Conservation (phyloP, 2,888 invertebrate species). For the Oscheius myriophilus region DNA sequence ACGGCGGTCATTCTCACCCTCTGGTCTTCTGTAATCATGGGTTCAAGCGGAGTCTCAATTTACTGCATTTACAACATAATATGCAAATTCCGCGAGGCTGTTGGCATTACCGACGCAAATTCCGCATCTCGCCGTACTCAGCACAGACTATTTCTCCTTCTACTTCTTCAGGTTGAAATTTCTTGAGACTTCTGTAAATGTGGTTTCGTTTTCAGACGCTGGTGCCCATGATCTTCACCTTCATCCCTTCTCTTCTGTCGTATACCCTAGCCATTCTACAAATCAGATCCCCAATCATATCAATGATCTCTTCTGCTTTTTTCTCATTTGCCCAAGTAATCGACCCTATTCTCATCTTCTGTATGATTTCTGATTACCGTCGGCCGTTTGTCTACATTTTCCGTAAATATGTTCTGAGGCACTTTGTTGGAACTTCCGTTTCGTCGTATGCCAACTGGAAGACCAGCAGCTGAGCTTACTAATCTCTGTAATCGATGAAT, state of each 20-base stretch:
- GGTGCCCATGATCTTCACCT: neutral
- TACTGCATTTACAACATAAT: neutral
- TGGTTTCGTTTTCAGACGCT: neutral
- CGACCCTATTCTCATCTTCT: neutral
- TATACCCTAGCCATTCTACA: neutral
- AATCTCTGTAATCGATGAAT: no score
- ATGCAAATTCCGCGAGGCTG: neutral
- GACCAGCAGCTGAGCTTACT: no score
- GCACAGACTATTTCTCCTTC: neutral
- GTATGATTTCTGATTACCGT: neutral
- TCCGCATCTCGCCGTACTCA: neutral
- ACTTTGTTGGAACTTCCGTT: no score
- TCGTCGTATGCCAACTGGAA: no score
- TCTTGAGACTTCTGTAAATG: neutral
- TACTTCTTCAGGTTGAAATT: neutral
- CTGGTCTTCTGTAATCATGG: neutral
- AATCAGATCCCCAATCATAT: neutral
- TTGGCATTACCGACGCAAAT: neutral
- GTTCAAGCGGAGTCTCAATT: neutral
- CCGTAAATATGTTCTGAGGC: no score
- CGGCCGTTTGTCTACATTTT: no score
- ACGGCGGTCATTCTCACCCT: neutral
- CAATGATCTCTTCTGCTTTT: neutral
- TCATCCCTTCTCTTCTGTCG: neutral
- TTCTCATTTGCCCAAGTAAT: neutral